Evolutionary conservation across 2,797 vertebrate species (phyloP), one percentile per base, ranked within the genome.

Genomic region (Pseudotriccus pelzelni): DNA sequence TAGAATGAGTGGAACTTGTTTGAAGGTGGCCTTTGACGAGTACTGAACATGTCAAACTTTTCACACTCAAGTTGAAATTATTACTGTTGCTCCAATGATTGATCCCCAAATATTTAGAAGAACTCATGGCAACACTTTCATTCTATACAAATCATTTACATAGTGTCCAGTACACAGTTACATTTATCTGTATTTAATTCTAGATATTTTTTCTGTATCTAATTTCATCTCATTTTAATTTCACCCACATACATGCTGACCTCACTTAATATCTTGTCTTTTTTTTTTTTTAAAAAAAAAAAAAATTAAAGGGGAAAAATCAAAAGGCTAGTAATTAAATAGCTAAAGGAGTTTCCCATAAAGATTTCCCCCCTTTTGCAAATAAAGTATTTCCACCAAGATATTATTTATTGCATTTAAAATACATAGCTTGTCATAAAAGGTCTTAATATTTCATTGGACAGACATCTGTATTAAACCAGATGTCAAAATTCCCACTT

Each of bases 401-500:
- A 87, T 67, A 32, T 9, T 23, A 7, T 47, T 95, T 85, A 87
- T 93, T 90, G 34, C 88, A 92, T 95, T 96, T 46, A 46, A 92
- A 95, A 94, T 70, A 89, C 13, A 84, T 58, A 90, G 74, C 18
- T 55, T 88, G 53, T 75, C 66, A 90, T 84, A 55, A 80, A 94
- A 88, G 11, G 14, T 93, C 72, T 94, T 84, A 90, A 87, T 91
- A 93, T 85, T 91, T 63, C 79, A 80, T 89, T 95, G 59, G 83
- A 96, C 94, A 96, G 34, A 47, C 76, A 87, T 80, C 74, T 95
- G 39, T 88, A 92, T 92, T 95, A 97, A 89, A 96, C 9, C 18
- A 89, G 60, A 90, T 89, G 64, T 90, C 92, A 93, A 97, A 97
- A 96, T 95, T 85, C 41, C 79, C 55, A 74, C 92, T 96, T 95